phyloP scores from a whole-genome alignment of 2,888 invertebrate genomes.

The Eustalomyia histrio region DNA sequence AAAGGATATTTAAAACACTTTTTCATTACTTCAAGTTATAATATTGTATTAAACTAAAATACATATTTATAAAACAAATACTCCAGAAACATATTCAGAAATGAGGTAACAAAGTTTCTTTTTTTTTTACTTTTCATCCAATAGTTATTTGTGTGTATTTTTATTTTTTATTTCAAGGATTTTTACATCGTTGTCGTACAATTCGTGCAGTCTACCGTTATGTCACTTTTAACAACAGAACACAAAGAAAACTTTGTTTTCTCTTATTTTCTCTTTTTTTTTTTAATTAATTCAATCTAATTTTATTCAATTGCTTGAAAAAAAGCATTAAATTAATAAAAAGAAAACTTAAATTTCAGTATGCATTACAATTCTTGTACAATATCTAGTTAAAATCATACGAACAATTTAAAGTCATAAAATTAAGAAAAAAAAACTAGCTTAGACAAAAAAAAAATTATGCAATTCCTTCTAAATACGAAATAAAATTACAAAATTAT shows the following conservation, averaged over 20 bases:
- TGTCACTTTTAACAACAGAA: constrained; percentile 28
- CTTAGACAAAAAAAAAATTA: constrained; percentile 20
- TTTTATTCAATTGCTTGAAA: not conserved
- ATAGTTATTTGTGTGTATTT: too few species aligned
- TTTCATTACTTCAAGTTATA: too few species aligned
- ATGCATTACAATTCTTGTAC: constrained; percentile 2
- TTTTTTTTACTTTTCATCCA: too few species aligned
- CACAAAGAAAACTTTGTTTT: not conserved
- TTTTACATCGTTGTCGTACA: constrained; percentile 6
- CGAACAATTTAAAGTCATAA: not conserved
- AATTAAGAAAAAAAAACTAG: not conserved
- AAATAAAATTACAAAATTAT: not conserved
- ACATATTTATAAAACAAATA: too few species aligned
- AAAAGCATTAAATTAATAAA: not conserved
- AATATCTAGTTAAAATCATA: not conserved
- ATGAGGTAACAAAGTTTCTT: too few species aligned
- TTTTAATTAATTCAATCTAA: not conserved
- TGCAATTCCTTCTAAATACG: constrained; percentile 34
- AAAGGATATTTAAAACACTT: too few species aligned
- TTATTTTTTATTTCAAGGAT: constrained; percentile 35
- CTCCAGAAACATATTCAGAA: too few species aligned
- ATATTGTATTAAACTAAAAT: too few species aligned
- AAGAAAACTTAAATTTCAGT: not conserved
- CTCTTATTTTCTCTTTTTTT: not conserved
- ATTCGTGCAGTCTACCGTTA: constrained; percentile 31